Evolutionary conservation across 2,888 invertebrate species (phyloP).

Genomic region (Diarsia brunnea): DNA sequence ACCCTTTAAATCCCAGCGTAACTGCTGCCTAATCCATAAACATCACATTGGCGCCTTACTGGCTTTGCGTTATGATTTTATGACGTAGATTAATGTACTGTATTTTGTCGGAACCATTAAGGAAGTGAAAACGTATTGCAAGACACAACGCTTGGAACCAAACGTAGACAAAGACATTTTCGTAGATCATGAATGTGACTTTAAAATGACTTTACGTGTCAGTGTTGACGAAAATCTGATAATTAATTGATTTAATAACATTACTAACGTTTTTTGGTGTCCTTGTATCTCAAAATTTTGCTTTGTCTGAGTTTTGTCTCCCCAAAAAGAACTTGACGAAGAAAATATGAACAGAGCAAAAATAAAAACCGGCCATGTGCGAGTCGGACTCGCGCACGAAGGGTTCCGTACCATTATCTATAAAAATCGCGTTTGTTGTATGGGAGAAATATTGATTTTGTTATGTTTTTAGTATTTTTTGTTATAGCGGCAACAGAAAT

Average conservation of each 20-base stretch:
- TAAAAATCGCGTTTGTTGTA: too few species aligned
- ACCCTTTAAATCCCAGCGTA: not conserved
- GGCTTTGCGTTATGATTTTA: slow-evolving; percentile 5
- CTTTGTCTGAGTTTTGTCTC: not conserved
- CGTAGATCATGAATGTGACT: not conserved
- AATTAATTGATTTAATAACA: slow-evolving; percentile 8
- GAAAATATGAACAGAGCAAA: not conserved
- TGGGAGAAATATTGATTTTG: too few species aligned
- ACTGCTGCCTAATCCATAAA: slow-evolving; percentile 34
- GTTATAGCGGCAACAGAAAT: too few species aligned
- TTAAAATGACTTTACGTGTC: slow-evolving; percentile 15
- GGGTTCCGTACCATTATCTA: too few species aligned
- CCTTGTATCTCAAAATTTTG: not conserved
- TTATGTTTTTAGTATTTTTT: too few species aligned
- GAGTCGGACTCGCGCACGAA: too few species aligned
- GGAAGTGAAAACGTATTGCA: slow-evolving; percentile 70
- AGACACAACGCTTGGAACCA: slow-evolving; percentile 13
- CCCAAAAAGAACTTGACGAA: not conserved
- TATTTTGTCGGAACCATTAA: slow-evolving; percentile 61
- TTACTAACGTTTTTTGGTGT: too few species aligned
- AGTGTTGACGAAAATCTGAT: not conserved
- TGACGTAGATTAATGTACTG: slow-evolving; percentile 36
- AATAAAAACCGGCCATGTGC: too few species aligned
- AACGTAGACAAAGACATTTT: not conserved
- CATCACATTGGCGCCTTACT: slow-evolving; percentile 5